phyloP scores from a whole-genome alignment of 2,113 vertebrate species.

The Varanus komodoensis region DNA sequence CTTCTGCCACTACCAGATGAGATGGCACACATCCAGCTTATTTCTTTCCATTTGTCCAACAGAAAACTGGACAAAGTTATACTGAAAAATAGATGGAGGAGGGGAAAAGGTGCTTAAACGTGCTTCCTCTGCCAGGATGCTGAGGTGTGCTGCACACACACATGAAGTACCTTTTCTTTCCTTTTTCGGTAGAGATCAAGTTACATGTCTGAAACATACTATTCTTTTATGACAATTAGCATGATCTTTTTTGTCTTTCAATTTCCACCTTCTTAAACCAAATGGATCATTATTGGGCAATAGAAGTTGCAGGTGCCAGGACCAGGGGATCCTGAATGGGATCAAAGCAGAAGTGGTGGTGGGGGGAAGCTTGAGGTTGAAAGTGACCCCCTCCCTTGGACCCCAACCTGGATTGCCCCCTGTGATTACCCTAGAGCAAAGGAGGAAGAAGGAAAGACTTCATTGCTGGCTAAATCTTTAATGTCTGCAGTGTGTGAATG shows the following conservation, averaged over 20 bases:
- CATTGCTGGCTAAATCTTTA: no score
- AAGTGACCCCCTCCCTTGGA: neutral
- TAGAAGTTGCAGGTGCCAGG: no score
- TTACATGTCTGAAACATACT: neutral
- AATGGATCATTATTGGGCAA: neutral
- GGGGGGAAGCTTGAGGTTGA: no score
- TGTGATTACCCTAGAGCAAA: no score
- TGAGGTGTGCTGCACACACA: no score
- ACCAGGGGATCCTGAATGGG: no score
- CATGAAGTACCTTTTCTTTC: neutral
- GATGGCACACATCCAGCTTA: constrained; percentile 18
- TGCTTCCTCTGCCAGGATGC: neutral
- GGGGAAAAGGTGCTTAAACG: neutral
- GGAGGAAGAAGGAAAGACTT: no score
- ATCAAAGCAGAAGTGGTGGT: no score
- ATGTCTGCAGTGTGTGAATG: no score
- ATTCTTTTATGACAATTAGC: neutral
- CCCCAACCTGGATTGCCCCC: no score
- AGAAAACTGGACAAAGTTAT: constrained; percentile 31
- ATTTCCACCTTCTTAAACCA: neutral
- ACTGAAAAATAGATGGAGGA: neutral
- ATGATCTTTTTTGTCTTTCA: neutral
- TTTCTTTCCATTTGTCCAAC: neutral
- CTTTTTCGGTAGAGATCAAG: constrained; percentile 51
- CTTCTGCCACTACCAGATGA: neutral